Conservation (phyloP, 2,888 invertebrate species). For the Hydrotaea cyrtoneurina region DNA sequence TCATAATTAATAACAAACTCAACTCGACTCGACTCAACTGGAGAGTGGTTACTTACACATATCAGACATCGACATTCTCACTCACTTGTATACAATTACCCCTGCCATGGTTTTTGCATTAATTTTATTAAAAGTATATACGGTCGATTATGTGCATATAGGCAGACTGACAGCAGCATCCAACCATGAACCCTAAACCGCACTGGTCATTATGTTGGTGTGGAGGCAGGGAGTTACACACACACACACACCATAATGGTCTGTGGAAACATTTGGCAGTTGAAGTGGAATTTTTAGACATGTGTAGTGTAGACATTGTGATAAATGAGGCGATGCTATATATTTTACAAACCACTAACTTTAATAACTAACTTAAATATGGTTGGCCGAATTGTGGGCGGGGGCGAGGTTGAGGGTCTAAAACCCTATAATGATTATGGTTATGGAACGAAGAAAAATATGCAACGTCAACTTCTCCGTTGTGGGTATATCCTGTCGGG, state of each 20-base stretch:
- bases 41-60: conserved; percentile 1
- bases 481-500: not conserved
- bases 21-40: conserved; percentile 3
- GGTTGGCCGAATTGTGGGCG: not conserved
- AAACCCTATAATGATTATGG: not conserved
- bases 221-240: not conserved
- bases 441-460: not conserved
- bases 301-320: too few species aligned
- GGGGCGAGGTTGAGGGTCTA: too few species aligned
- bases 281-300: conserved; percentile 2
- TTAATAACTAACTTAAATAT: conserved; percentile 52
- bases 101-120: not conserved
- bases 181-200: not conserved
- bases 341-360: conserved; percentile 58
- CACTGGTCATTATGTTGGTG: not conserved
- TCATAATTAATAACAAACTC: conserved; percentile 25
- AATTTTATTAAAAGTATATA: conserved; percentile 12
- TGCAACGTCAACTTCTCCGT: not conserved
- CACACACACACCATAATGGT: not conserved
- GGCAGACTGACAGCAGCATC: not conserved
- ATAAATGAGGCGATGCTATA: conserved; percentile 32
- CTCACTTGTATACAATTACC: not conserved
- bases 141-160: not conserved
- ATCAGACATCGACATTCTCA: not conserved
- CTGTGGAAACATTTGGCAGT: not conserved